Evolutionary conservation across 2,797 vertebrate species (phyloP).

Genomic region (Mormyrus proboscirostris): DNA sequence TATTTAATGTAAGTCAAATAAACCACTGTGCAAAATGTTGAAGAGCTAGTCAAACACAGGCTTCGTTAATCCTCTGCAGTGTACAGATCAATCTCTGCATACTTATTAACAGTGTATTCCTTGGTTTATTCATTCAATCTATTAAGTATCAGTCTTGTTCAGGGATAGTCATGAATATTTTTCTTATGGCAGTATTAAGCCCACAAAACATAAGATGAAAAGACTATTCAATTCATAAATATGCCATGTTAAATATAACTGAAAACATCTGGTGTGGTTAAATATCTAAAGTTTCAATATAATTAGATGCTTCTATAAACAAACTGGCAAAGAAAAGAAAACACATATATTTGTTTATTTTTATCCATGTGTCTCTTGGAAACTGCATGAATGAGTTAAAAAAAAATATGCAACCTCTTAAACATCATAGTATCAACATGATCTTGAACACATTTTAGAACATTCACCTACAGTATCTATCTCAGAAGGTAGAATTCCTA

Average conservation of each 20-base stretch:
- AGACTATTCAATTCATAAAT: not conserved
- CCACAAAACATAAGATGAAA: not conserved
- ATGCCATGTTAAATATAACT: not conserved
- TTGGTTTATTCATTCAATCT: not conserved
- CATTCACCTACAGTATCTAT: not conserved
- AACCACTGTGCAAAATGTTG: not conserved
- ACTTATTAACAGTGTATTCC: not conserved
- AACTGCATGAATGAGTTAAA: not conserved
- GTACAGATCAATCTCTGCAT: not conserved
- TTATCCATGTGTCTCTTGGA: not conserved
- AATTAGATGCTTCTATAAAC: not conserved
- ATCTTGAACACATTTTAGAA: not conserved
- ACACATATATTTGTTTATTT: not conserved
- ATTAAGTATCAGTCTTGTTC: not conserved
- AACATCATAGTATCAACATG: not conserved
- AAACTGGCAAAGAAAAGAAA: not conserved
- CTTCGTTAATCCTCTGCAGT: not conserved
- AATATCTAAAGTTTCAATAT: not conserved
- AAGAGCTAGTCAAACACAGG: not conserved
- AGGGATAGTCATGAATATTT: not conserved
- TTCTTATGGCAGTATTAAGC: not conserved
- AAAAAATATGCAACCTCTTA: not conserved
- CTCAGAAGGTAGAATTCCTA: not conserved
- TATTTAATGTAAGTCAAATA: slow-evolving; percentile 18
- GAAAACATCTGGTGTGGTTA: not conserved